phyloP scores from a whole-genome alignment of 2,797 vertebrate genomes.

The Spinibarbus caldwelli region DNA sequence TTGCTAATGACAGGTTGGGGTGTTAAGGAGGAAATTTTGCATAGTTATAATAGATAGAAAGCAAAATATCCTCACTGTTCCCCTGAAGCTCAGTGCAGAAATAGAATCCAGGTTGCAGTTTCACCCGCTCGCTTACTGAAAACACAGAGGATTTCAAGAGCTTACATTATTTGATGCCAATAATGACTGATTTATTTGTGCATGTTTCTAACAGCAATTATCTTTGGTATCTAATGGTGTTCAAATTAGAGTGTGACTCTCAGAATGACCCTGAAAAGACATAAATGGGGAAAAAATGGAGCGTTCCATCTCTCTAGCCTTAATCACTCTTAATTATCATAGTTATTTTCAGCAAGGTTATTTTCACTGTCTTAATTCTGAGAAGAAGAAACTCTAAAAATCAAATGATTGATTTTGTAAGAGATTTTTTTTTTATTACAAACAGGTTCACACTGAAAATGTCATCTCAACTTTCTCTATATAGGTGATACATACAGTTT shows the following conservation, averaged over 20 bases:
- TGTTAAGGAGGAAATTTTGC: background rate
- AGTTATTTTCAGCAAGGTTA: background rate
- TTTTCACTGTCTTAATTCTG: background rate
- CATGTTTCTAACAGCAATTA: conserved; percentile 20
- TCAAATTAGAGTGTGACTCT: background rate
- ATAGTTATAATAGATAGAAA: background rate
- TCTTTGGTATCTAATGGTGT: background rate
- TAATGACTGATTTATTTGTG: conserved; percentile 10
- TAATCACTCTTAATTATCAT: conserved; percentile 58
- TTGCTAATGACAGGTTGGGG: background rate
- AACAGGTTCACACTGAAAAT: conserved; percentile 75
- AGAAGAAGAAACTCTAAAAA: background rate
- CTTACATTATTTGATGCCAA: conserved; percentile 37
- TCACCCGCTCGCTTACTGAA: background rate
- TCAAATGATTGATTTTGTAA: conserved; percentile 66
- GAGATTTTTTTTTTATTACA: conserved; percentile 77
- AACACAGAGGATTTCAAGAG: background rate
- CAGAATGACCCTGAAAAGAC: background rate
- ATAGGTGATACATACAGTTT: conserved; percentile 34
- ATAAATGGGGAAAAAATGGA: background rate
- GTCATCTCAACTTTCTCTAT: conserved; percentile 78
- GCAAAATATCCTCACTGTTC: background rate
- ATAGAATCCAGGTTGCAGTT: background rate
- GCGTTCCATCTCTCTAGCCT: background rate
- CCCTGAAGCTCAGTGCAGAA: background rate